Percentiles rank a stretch among this genome's conserved stretches.
phyloP scores from a whole-genome alignment of 2,888 invertebrate species.

The Agrochola lychnidis region DNA sequence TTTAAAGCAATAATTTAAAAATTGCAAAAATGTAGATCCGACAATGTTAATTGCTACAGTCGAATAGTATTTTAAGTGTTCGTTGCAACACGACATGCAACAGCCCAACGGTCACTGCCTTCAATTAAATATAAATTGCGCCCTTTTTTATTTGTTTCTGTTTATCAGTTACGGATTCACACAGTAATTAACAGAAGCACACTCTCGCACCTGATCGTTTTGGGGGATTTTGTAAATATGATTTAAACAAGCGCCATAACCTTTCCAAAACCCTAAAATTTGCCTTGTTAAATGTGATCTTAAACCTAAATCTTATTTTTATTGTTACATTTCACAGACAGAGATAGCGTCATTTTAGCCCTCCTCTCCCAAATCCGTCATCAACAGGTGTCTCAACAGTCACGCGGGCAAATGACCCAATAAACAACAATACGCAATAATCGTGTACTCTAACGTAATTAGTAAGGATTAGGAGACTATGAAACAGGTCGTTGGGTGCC shows the following conservation, averaged over 20 bases:
- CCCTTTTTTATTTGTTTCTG: not conserved
- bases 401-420: slow-evolving; percentile 64
- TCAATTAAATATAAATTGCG: not conserved
- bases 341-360: slow-evolving; percentile 11
- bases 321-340: not conserved
- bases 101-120: not conserved
- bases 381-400: slow-evolving; percentile 49
- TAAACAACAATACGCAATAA: slow-evolving; percentile 61
- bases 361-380: slow-evolving; percentile 14
- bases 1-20: too few species aligned
- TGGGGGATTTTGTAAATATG: not conserved
- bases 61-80: slow-evolving; percentile 11
- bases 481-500: slow-evolving; percentile 43
- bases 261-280: not conserved
- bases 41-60: too few species aligned
- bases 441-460: slow-evolving; percentile 52
- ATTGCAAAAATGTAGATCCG: too few species aligned
- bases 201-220: not conserved
- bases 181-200: not conserved
- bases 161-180: not conserved
- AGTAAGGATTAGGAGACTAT: slow-evolving; percentile 56
- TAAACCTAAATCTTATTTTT: not conserved
- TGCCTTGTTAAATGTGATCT: not conserved
- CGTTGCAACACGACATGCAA: not conserved
- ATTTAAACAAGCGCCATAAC: not conserved